These are phyloP conservation scores for Acleris sparsana DNA, from an alignment of 2,888 invertebrate species.

Conservation along the genomic window DNA sequence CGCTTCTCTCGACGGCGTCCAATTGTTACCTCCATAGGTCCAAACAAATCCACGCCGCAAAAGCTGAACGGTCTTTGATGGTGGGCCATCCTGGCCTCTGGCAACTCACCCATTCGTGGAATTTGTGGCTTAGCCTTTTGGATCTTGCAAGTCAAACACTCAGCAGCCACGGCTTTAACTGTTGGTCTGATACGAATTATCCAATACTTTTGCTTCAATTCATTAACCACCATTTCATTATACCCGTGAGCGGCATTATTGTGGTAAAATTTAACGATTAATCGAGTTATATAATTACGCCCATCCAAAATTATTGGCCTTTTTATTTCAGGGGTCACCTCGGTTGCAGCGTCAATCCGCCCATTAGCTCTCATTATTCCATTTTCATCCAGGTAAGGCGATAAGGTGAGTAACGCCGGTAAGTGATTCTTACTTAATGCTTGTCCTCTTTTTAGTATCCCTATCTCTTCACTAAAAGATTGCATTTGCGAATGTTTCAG, in stretches of 20 bases:
- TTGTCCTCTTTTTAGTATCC: background rate
- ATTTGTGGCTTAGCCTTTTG: slow-evolving; percentile 24
- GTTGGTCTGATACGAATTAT: slow-evolving; percentile 19
- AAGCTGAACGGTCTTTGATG: background rate
- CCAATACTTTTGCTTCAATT: slow-evolving; percentile 35
- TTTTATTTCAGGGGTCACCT: slow-evolving; percentile 3
- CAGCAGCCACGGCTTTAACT: slow-evolving; percentile 37
- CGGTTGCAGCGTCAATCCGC: background rate
- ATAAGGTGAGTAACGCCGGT: slow-evolving; percentile 7
- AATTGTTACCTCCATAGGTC: background rate
- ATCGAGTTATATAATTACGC: slow-evolving; percentile 1
- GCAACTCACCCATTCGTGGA: slow-evolving; percentile 28
- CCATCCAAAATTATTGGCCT: slow-evolving; percentile 11
- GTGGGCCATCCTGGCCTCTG: slow-evolving; percentile 19
- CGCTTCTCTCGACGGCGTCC: background rate
- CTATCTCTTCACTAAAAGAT: slow-evolving; percentile 4
- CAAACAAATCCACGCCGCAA: background rate
- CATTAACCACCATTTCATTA: slow-evolving; percentile 36
- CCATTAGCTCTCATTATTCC: background rate
- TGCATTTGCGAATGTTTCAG: slow-evolving; percentile 4
- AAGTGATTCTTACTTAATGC: background rate
- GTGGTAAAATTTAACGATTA: slow-evolving; percentile 2
- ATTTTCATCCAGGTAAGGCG: slow-evolving; percentile 9
- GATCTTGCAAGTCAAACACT: slow-evolving; percentile 41
- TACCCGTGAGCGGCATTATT: slow-evolving; percentile 12